A percentile compares a stretch with the other conserved stretches of the same genome.
phyloP scores from a whole-genome alignment of 1,140 invertebrate genomes.

The Drosophila erecta region DNA sequence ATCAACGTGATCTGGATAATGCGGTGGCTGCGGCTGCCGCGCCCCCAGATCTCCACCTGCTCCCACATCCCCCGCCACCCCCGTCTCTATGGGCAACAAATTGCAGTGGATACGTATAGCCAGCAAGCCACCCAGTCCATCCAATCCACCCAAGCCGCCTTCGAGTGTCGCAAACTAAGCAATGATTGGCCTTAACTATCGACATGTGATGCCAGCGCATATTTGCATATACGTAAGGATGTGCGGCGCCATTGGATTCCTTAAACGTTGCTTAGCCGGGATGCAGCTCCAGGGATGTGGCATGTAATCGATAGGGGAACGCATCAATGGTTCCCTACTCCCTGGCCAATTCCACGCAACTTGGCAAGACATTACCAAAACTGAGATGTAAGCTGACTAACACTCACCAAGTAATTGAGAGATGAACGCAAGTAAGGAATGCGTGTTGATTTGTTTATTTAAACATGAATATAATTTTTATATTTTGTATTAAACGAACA shows the following conservation, averaged over 20 bases:
- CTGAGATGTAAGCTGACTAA: neutral
- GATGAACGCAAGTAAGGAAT: neutral
- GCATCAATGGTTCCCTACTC: constrained; percentile 5
- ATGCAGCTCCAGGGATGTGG: constrained; percentile 30
- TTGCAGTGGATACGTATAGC: constrained; percentile 38
- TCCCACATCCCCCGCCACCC: neutral
- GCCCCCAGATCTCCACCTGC: neutral
- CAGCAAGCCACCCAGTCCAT: neutral
- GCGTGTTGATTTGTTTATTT: no score
- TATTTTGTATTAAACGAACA: no score
- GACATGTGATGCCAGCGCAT: constrained; percentile 50
- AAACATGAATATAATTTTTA: neutral
- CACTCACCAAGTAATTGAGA: neutral
- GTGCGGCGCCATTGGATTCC: constrained; percentile 40
- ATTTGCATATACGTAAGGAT: constrained; percentile 40
- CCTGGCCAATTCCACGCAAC: constrained; percentile 7
- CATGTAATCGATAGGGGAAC: constrained; percentile 37
- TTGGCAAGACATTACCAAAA: constrained; percentile 18
- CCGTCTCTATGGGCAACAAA: constrained; percentile 19
- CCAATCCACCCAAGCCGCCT: constrained; percentile 19
- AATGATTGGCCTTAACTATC: constrained; percentile 64
- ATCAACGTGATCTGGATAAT: constrained; percentile 78
- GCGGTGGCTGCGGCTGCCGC: constrained; percentile 54
- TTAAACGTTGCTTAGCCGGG: constrained; percentile 48
- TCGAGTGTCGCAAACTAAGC: constrained; percentile 54